A percentile compares a stretch with the other conserved stretches of the same genome.
Conservation (phyloP, 92 coral and sea anemone species). For the Montipora capitata region DNA sequence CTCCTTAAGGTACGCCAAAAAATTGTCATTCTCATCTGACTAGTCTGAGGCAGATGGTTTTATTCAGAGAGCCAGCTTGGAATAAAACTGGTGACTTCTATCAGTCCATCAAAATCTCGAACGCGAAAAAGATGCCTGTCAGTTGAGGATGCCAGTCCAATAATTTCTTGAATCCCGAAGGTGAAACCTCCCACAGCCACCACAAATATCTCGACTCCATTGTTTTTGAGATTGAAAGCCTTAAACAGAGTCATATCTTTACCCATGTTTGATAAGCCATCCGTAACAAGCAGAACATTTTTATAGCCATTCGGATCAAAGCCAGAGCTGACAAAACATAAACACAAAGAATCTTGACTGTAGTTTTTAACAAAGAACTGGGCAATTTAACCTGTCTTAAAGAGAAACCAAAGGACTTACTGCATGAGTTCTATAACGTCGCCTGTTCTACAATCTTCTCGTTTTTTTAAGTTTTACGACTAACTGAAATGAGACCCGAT, state of each 20-base stretch:
- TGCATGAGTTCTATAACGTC: too few relatives aligned
- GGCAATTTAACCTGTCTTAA: too few relatives aligned
- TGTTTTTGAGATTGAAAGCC: conserved; percentile 62
- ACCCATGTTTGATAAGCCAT: conserved; percentile 73
- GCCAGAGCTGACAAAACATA: conserved; percentile 36
- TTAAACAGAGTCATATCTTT: conserved; percentile 61
- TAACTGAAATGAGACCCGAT: too few relatives aligned
- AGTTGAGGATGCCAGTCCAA: conserved; percentile 64
- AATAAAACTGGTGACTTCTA: conserved; percentile 59
- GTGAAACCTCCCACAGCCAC: conserved; percentile 77
- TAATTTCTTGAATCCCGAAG: conserved; percentile 71
- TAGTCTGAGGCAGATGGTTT: not conserved
- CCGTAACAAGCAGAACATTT: conserved; percentile 76
- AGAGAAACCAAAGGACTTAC: too few relatives aligned
- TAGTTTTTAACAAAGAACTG: too few relatives aligned
- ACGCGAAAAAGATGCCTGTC: conserved; percentile 75
- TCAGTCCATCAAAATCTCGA: conserved; percentile 17
- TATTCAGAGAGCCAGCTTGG: conserved; percentile 47
- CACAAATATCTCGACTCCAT: conserved; percentile 71
- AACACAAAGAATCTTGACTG: not conserved
- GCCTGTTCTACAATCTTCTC: too few relatives aligned
- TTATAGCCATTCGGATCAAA: conserved; percentile 50
- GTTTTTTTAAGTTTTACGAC: too few relatives aligned
- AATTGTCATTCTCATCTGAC: too few relatives aligned
- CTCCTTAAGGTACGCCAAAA: too few relatives aligned